phyloP scores from a whole-genome alignment of 2,888 invertebrate genomes.

The Agrochola lychnidis region DNA sequence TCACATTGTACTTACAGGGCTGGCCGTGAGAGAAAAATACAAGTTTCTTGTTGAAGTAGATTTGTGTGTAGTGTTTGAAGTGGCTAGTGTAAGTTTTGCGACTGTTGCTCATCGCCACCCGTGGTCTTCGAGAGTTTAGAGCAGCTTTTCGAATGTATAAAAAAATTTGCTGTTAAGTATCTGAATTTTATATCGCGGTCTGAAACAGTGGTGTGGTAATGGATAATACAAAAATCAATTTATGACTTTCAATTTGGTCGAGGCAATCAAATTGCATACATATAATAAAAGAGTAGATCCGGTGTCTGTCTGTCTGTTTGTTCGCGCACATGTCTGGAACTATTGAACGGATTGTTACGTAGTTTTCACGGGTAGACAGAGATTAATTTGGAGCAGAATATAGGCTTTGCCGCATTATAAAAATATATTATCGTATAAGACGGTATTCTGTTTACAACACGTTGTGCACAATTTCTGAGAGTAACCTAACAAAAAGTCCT shows the following conservation, averaged over 20 bases:
- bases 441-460: no score
- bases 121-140: neutral
- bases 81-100: slow-evolving; percentile 3
- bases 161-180: neutral
- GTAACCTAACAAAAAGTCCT: no score
- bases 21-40: slow-evolving; percentile 42
- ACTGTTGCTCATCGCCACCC: neutral
- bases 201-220: neutral
- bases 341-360: no score
- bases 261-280: neutral
- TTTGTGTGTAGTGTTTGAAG: slow-evolving; percentile 13
- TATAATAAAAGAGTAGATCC: no score
- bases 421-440: no score
- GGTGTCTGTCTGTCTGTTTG: no score
- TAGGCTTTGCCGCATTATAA: no score
- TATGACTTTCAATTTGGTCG: neutral
- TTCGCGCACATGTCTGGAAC: no score
- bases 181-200: neutral
- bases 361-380: no score
- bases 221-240: neutral
- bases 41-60: slow-evolving; percentile 8
- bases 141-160: neutral
- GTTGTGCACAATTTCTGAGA: no score
- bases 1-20: slow-evolving; percentile 53
- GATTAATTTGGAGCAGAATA: no score